Percentiles rank a stretch among this genome's conserved stretches.
Conservation (phyloP, 2,797 vertebrate species). For the Peromyscus aztecus region DNA sequence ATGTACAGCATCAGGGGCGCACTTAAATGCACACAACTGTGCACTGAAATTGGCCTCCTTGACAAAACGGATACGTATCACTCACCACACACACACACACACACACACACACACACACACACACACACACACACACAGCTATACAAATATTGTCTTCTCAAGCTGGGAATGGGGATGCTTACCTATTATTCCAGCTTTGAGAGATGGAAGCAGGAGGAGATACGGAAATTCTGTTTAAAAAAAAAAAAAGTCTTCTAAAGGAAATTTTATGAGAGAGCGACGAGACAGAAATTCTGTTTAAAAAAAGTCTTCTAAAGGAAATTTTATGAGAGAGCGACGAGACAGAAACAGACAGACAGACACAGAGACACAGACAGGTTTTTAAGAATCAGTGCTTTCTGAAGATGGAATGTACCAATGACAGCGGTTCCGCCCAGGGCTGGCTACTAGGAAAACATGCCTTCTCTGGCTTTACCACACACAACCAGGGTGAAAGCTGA, state of each 20-base stretch:
- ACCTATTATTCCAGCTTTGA: not conserved
- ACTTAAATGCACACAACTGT: not conserved
- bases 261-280: not conserved
- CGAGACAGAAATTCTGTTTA: not conserved
- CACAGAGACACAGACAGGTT: not conserved
- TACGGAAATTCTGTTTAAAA: not conserved
- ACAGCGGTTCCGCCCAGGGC: not conserved
- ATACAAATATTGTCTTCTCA: no score
- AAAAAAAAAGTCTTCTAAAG: constrained; percentile 15
- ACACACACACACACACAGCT: not conserved
- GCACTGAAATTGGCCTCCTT: not conserved
- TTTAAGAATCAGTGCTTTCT: constrained; percentile 14
- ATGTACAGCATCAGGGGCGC: not conserved
- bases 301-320: constrained; percentile 29
- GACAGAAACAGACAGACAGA: not conserved
- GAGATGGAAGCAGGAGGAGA: not conserved
- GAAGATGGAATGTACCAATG: not conserved
- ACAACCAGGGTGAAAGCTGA: not conserved
- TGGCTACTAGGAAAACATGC: not conserved
- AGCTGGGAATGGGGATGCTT: no score
- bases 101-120: not conserved
- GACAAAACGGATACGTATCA: not conserved
- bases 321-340: not conserved
- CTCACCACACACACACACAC: not conserved
- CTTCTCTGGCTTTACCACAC: not conserved